Evolutionary conservation across 2,888 invertebrate genomes (phyloP), one percentile per base, ranked within the genome.

Genomic region (Stenodera caucasica): DNA sequence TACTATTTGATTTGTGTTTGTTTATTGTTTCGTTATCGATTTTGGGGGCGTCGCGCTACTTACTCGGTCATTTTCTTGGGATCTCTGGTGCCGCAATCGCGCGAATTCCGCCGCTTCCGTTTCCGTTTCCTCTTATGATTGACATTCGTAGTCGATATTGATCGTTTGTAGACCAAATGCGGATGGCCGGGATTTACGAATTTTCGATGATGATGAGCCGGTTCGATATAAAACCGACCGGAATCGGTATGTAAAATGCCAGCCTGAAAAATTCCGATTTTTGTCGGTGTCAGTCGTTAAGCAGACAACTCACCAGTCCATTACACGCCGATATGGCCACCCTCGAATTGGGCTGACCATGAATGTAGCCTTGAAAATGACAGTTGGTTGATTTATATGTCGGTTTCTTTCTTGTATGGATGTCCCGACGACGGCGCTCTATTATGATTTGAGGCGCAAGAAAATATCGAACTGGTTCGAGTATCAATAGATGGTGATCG

Each of bases 321-420:
- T 90, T 85, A 78, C 94, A 94, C 15, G 92, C 86, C 12, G 92
- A 92, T 58, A 94, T 77, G 15, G 93, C 92, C 54, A 92, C 90
- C 66, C 82, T 85, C 35, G 92, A 92, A 58, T 82, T 81, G 6
- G 85, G 81, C 67, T 91, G 88, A 50, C 90, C 91, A 57, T 86
- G 82, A 63, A 94, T 84, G 70, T 85, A 81, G 68, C 94, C 94
- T 60, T 88, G 88, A 80, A 89, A 93, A 82, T 93, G 93, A 78
- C 94, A 94, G 56, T 84, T 81, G 37, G 84, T 85, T 62, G 85
- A 84, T 53, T 83, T 79, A 26, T 80, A 76, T 61, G 78, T 78
- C 49, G 85, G 84, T 69, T 78, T 81, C 49, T 80, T 77, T 60
- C 88, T 83, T 59, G 84, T 83, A 64, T 87, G 82, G 51, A 83